Percentiles rank a stretch among this genome's conserved stretches.
Conservation (phyloP, 2,797 vertebrate species). For the Smutsia gigantea region DNA sequence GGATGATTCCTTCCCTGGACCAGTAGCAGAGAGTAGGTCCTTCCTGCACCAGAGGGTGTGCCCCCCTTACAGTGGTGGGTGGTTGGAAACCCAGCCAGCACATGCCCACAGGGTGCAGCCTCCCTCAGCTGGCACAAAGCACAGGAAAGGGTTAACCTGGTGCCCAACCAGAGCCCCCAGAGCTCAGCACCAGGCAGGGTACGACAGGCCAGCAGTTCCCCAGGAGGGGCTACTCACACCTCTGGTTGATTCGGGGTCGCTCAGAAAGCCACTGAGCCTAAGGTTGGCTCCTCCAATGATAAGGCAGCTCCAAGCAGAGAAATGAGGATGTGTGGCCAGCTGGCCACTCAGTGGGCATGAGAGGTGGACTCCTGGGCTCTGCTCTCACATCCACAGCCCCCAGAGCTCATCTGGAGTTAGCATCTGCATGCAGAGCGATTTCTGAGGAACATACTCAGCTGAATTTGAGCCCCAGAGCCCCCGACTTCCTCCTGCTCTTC, state of each 20-base stretch:
- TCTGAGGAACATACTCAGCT: too few species aligned
- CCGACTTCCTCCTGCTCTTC: fast-evolving
- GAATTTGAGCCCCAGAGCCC: background rate
- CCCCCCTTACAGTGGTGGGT: too few species aligned
- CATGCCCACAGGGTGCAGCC: background rate
- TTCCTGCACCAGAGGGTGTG: background rate
- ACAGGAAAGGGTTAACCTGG: too few species aligned
- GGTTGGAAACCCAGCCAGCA: background rate
- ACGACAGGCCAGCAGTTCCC: too few species aligned
- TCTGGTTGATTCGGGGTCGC: background rate
- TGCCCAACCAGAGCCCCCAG: background rate
- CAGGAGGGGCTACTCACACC: background rate
- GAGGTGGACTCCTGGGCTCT: fast-evolving
- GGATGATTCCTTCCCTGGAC: too few species aligned
- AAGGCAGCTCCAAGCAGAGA: background rate
- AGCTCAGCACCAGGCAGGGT: background rate
- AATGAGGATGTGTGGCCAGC: too few species aligned
- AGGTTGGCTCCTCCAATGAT: background rate
- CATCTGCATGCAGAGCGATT: background rate
- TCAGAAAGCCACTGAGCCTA: background rate
- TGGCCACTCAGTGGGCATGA: background rate
- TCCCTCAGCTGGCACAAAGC: too few species aligned
- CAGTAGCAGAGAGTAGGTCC: too few species aligned
- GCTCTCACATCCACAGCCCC: too few species aligned
- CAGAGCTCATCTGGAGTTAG: background rate